Base-by-base conservation (phyloP, 2,888 invertebrate genomes). In the Lacanobia oleracea region DNA sequence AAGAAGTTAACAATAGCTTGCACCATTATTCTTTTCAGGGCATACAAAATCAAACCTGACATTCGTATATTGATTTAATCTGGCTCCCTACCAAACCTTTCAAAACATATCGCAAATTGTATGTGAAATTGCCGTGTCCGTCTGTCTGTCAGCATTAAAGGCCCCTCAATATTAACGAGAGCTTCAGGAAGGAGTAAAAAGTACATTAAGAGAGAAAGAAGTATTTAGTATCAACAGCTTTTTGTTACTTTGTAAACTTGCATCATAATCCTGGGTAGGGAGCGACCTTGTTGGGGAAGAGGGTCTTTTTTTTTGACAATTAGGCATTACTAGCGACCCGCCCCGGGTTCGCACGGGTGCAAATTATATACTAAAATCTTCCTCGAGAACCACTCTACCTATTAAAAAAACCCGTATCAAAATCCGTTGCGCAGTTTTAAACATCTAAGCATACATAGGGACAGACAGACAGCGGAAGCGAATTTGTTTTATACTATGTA, bases 161-260 rank as follows among this genome's bases (percentile, higher is more conserved):
- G 10, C 23, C 33, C 21, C 21, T 43, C 56, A n/a, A 51, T 23
- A 65, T 78, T 63, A 16, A 56, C 45, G 48, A 65, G 43, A 27
- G 16, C 40, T 37, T 59, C 16, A 18, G 18, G 10, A 5, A 6
- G 10, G 48, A 62, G 50, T 18, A 33, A 37, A 48, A 60, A 57
- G 27, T 45, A 23, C 27, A 67, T 60, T 53, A 43, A 10, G 5
- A 56, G 37, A 51, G 23, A 65, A 67, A 43, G 16, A 53, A 53
- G 16, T 57, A 43, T n/a, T 64, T 43, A 48, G 40, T 61, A 33
- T 57, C 27, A 61, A 57, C 18, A 43, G 60, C 18, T 43, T 67
- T 75, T 63, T 48, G 40, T 65, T 23, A 62, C 23, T 72, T 53
- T 27, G n/a, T 50, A 65, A 23, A 67, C 69, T 67, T 75, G 66